A percentile compares a stretch with the other conserved stretches of the same genome.
Evolutionary conservation across 2,797 vertebrate genomes (phyloP).

Genomic region (Buphagus erythrorhynchus): DNA sequence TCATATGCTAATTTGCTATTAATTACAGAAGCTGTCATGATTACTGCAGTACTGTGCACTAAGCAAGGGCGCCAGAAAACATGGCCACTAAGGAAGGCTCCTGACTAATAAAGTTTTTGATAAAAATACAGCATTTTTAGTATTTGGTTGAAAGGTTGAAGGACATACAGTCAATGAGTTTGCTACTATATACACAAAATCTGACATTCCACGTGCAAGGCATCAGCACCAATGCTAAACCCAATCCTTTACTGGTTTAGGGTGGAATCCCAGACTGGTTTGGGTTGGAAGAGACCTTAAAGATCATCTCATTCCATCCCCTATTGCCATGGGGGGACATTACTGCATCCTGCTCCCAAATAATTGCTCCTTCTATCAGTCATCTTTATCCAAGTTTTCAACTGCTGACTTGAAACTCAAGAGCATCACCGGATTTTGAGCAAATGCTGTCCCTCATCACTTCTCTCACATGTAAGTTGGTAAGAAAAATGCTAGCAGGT

Average conservation of each 20-base stretch:
- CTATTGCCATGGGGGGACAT: neutral
- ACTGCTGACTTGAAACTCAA: neutral
- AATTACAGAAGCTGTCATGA: constrained; percentile 50
- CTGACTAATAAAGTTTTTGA: neutral
- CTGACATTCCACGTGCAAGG: neutral
- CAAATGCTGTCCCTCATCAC: neutral
- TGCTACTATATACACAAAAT: neutral
- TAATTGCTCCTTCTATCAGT: neutral
- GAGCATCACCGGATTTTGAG: neutral
- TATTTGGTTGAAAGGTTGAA: neutral
- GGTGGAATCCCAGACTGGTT: neutral
- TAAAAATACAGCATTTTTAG: neutral
- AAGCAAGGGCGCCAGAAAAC: neutral
- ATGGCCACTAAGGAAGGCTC: neutral
- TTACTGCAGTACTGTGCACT: neutral
- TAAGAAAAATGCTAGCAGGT: neutral
- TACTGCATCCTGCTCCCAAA: neutral
- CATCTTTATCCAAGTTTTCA: neutral
- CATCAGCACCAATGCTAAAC: neutral
- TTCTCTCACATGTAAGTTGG: neutral
- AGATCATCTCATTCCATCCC: neutral
- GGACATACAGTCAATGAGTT: neutral
- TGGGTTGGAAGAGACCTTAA: neutral
- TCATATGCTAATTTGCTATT: constrained; percentile 52
- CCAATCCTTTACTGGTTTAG: neutral